These are phyloP conservation scores for Micropoecilia bifurca DNA, from an alignment of 2,797 vertebrate species.

Conservation along the genomic window DNA sequence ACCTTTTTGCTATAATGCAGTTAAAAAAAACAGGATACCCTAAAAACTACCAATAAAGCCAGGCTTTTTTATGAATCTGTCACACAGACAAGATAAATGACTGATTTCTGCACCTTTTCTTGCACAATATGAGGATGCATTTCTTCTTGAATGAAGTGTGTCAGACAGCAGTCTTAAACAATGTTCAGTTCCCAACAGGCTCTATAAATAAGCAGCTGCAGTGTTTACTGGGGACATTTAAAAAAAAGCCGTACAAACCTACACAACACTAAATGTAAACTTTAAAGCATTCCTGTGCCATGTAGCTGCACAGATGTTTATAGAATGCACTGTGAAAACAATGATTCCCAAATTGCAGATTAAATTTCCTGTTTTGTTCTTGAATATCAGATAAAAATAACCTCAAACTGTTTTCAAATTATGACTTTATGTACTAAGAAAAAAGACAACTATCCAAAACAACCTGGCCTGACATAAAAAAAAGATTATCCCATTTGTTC, in stretches of 20 bases:
- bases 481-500: not conserved
- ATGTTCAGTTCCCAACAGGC: conserved; percentile 16
- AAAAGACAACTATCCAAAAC: not conserved
- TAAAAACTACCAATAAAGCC: not conserved
- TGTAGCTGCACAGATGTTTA: not conserved
- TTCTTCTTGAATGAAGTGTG: conserved; percentile 9
- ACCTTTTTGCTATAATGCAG: not conserved
- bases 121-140: not conserved
- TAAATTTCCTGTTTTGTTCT: not conserved
- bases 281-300: not conserved
- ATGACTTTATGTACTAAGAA: not conserved
- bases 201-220: conserved; percentile 26
- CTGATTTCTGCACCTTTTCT: conserved; percentile 1
- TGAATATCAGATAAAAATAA: not conserved
- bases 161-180: conserved; percentile 6
- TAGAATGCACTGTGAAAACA: not conserved
- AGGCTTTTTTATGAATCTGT: not conserved
- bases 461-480: not conserved
- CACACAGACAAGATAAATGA: not conserved
- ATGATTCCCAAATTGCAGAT: not conserved
- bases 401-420: not conserved
- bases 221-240: conserved; percentile 27
- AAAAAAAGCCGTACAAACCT: conserved; percentile 12
- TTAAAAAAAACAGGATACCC: not conserved
- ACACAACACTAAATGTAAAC: conserved; percentile 19